Base-by-base conservation (phyloP, 1,140 invertebrate species). In the Drosophila baimaii region DNA sequence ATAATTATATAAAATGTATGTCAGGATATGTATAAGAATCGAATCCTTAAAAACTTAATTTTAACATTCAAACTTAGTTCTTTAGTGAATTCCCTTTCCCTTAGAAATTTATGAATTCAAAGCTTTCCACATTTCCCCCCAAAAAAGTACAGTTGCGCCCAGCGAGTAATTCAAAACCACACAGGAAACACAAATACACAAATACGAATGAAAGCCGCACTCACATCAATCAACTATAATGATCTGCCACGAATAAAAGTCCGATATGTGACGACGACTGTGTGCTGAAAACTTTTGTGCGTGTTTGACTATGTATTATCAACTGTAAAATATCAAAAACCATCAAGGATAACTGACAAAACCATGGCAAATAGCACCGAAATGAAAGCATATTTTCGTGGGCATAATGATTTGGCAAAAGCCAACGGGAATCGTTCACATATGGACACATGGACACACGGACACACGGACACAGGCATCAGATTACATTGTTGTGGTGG, bases 241-340 rank as follows among this genome's bases (percentile, higher is more conserved):
- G 83, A 86, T 86, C 79, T 46, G 44, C 79, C 78, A 83, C 59
- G 79, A 76, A 76, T 62, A 47, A 57, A 70, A 39, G 47, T 47
- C 41, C 25, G 25, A 57, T 71, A 57, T 71, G 51, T 46, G 46
- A 47, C 46, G 46, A 27, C 15, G 49, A 6, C 23, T 27, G 23
- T 49, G 23, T 29, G 43, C 65, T 74, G 79, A 77, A 88, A 86
- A 77, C 43, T 82, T 86, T 72, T 66, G 59, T 75, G 56, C 58
- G 58, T 75, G 71, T 46, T 52, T 44, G 47, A 59, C 83, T 79
- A 83, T n/a, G n/a, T n/a, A n/a, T 86, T 86, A 86, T 86, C 83
- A 86, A 86, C 83, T 86, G 83, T 77, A 86, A 86, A 86, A 86
- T 86, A 86, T 86, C 83, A 86, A 86, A 86, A 86, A 86, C 83